phyloP scores from a whole-genome alignment of 1,140 invertebrate genomes.

The Drosophila fuyamai region DNA sequence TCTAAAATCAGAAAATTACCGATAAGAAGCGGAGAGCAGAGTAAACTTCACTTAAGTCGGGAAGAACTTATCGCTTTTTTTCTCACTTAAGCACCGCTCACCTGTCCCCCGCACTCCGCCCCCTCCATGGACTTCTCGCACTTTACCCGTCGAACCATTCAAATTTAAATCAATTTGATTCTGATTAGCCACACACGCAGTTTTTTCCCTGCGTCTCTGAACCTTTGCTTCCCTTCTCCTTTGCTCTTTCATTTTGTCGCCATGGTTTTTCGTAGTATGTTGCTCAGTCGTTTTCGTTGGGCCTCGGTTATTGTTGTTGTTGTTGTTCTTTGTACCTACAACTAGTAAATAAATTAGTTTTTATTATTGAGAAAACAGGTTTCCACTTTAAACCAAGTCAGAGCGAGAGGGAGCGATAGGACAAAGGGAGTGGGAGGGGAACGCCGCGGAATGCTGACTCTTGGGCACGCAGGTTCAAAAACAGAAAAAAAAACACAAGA shows the following conservation, averaged over 20 bases:
- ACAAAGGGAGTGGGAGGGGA: background rate
- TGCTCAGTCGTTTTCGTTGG: conserved; percentile 10
- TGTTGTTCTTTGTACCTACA: conserved; percentile 74
- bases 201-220: conserved; percentile 38
- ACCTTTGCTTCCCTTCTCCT: conserved; percentile 39
- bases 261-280: conserved; percentile 39
- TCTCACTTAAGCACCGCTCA: conserved; percentile 43
- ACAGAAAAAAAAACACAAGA: conserved; percentile 5
- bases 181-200: conserved; percentile 81
- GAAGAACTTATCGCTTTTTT: conserved; percentile 59
- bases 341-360: conserved; percentile 82
- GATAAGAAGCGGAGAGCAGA: conserved; percentile 16
- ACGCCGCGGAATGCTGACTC: conserved; percentile 30
- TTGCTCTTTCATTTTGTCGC: conserved; percentile 38
- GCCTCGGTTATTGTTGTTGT: conserved; percentile 12
- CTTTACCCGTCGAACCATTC: conserved; percentile 75
- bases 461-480: conserved; percentile 60
- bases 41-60: conserved; percentile 21
- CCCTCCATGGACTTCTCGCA: conserved; percentile 44
- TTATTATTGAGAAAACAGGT: conserved; percentile 79
- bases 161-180: conserved; percentile 82
- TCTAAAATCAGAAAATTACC: conserved; percentile 22
- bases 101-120: background rate
- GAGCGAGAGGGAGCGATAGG: conserved; percentile 12
- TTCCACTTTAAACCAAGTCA: conserved; percentile 44